phyloP scores from a whole-genome alignment of 2,797 vertebrate genomes.

The Crocidura indochinensis region DNA sequence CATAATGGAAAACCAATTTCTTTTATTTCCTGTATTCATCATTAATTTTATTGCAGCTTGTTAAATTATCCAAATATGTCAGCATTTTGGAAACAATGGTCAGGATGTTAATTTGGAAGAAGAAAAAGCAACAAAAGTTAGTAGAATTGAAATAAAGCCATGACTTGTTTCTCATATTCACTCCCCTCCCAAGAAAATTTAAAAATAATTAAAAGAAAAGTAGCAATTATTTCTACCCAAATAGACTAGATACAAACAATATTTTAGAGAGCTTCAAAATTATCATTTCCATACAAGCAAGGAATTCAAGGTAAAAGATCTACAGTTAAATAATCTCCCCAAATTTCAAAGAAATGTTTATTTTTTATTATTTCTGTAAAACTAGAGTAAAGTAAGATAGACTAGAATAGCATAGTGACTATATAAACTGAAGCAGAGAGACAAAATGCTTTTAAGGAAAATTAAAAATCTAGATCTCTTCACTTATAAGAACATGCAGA shows the following conservation, averaged over 20 bases:
- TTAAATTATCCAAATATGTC: conserved; percentile 47
- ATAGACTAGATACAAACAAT: neutral
- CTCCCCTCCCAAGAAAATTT: neutral
- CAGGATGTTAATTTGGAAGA: neutral
- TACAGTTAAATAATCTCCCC: neutral
- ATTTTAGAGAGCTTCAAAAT: neutral
- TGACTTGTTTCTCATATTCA: neutral
- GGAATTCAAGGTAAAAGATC: neutral
- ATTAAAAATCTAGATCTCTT: no score
- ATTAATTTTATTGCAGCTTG: conserved; percentile 55
- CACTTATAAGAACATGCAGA: no score
- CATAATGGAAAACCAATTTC: conserved; percentile 68
- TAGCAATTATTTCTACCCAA: neutral
- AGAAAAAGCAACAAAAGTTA: neutral
- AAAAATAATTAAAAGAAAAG: conserved; percentile 5
- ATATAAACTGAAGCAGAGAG: no score
- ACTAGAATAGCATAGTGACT: no score
- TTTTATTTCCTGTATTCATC: conserved; percentile 22
- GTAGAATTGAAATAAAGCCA: neutral
- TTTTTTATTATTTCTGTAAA: no score
- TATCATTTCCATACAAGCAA: neutral
- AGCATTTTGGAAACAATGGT: conserved; percentile 44
- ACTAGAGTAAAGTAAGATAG: no score
- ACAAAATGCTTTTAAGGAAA: no score
- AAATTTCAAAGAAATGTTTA: neutral